Evolutionary conservation across 2,113 vertebrate genomes (phyloP), one percentile per base, ranked within the genome.

Genomic region (Microcebus ravelobensis): DNA sequence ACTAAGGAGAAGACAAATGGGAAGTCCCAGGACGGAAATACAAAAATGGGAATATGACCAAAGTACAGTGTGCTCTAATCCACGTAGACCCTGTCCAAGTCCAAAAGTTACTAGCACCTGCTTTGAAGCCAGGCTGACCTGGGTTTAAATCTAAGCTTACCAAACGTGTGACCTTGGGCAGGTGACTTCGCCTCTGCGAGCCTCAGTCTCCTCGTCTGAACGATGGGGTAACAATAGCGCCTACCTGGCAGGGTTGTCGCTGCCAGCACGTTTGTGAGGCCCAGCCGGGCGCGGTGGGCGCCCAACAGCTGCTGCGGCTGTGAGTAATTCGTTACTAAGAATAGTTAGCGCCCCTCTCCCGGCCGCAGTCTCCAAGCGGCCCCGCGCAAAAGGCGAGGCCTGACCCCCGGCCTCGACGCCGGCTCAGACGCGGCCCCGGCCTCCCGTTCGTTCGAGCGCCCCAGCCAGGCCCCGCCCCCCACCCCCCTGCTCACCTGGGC

Each of bases 401-500:
- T 70, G 83, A 95, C 85, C 91, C 93, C 80, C 10, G 63, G 74
- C 48, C 95, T 81, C 61, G 61, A 50, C 52, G 71, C 81, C 20
- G 34, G 85, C 79, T 48, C 17, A 87, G 55, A 86, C n/a, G 27
- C 90, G n/a, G n/a, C 6, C 67, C 81, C 59, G 21, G 36, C 21
- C 74, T 92, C 77, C 80, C 34, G 31, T 29, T 39, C 34, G 31
- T 29, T 39, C 93, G 11, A 79, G 82, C 39, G 36, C 77, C 96
- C 96, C 96, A 65, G 63, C 87, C 96, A 71, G 65, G 71, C 91
- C 96, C 95, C 96, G 79, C 11, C 91, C 96, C 96, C 96, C 95
- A 84, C 36, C 95, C 94, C 59, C 57, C 81, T 39, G 71, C 98
- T 98, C 95, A 99, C 99, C 99, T 99, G 97, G 96, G 98, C 97